Evolutionary conservation across 1,140 invertebrate genomes (phyloP).

Genomic region (Trichonephila inaurata): DNA sequence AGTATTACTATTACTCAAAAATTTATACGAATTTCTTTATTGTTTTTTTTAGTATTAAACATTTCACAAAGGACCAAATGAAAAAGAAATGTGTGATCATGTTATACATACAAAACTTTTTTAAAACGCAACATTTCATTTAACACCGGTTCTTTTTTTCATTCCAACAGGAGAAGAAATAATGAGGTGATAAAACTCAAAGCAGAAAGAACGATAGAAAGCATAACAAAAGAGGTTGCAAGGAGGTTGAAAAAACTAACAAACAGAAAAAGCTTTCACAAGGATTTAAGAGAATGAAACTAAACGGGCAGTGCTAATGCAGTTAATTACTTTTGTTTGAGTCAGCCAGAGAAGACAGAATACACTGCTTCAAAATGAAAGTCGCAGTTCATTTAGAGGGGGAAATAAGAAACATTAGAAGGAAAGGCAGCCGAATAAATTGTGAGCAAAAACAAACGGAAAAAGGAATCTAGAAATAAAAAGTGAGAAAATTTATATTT

Average conservation of each 20-base stretch:
- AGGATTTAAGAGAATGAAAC: constrained; percentile 60
- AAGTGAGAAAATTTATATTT: neutral
- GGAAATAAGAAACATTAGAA: neutral
- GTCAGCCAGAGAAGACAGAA: neutral
- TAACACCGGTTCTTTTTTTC: neutral
- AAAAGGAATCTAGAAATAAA: constrained; percentile 19
- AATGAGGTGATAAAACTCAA: constrained; percentile 21
- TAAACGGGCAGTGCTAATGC: constrained; percentile 64
- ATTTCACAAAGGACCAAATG: neutral
- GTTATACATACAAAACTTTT: neutral
- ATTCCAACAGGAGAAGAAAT: constrained; percentile 13
- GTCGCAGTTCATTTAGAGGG: neutral
- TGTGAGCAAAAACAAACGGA: neutral
- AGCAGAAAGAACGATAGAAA: neutral
- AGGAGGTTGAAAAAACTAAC: constrained; percentile 61
- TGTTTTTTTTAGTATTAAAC: neutral
- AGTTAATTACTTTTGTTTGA: constrained; percentile 69
- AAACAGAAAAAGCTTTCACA: constrained; percentile 21
- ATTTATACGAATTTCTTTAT: neutral
- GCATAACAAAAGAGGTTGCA: neutral
- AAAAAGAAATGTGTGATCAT: neutral
- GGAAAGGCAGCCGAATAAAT: neutral
- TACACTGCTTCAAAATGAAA: neutral
- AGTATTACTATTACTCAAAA: neutral
- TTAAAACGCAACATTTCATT: neutral